phyloP scores from a whole-genome alignment of 2,113 vertebrate genomes.

The Barnardius zonarius region DNA sequence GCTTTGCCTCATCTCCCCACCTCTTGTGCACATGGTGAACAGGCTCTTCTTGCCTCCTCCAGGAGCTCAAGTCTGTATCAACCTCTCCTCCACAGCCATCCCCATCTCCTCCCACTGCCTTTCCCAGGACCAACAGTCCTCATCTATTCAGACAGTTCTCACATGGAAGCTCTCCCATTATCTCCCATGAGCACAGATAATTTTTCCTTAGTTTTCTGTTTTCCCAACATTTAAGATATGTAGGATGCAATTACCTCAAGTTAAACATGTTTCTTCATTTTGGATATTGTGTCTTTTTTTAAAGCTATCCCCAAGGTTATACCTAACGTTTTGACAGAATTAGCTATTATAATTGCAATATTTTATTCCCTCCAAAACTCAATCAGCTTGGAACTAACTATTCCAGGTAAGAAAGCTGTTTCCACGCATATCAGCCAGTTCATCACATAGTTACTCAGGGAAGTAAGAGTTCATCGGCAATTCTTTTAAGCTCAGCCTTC shows the following conservation, averaged over 20 bases:
- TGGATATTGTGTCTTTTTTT: background rate
- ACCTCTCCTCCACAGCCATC: background rate
- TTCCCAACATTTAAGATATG: background rate
- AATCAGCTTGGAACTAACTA: background rate
- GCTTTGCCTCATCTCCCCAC: background rate
- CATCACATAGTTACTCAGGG: background rate
- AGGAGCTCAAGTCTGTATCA: background rate
- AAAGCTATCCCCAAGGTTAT: background rate
- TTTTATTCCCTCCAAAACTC: background rate
- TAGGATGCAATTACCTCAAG: background rate
- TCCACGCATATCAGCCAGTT: background rate
- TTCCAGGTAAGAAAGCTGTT: background rate
- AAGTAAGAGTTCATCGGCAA: background rate
- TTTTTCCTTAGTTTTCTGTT: background rate
- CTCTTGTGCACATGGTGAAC: background rate
- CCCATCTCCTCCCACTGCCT: background rate
- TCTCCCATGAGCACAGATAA: rapidly evolving
- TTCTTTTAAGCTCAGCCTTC: background rate
- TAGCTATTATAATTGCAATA: background rate
- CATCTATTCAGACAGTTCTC: background rate
- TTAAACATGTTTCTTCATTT: background rate
- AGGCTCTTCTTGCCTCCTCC: background rate
- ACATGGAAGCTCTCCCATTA: background rate
- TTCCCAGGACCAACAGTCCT: background rate
- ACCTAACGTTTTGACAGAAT: background rate